Base-by-base conservation (phyloP, 2,113 vertebrate genomes). In the Rostratula benghalensis region DNA sequence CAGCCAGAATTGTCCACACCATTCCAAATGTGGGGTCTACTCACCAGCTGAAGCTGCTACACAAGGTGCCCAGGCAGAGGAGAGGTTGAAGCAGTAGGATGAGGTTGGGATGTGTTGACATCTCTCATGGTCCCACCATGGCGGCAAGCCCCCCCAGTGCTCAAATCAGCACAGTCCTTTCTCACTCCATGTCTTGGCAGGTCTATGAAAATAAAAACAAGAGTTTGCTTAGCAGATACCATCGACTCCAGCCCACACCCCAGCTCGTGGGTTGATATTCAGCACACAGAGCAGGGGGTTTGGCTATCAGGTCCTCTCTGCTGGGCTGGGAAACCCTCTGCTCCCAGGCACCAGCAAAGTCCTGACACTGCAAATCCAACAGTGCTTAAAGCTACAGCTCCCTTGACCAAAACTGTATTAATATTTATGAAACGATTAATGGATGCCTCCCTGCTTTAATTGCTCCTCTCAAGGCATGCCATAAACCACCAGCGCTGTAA, bases 391-490 rank as follows among this genome's bases (percentile, higher is more conserved):
- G 20, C 67, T 84, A 35, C 48, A 22, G 50, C 83, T 92, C 60
- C 88, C 92, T 67, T 65, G 74, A 10, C 82, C 82, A 71, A 69
- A 85, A 7, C 41, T 13, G 1, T 11, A n/a, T 93, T 61, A 93
- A 96, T 97, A 96, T 96, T 93, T 90, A 96, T 35, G 81, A 69
- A 79, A 54, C 0, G 7, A 83, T 95, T 93, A 87, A 33, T 22
- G 6, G 80, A 25, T n/a, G 5, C 43, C 56, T 77, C 63, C 68
- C 56, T 28, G 89, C 88, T 87, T 28, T 91, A 83, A 92, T 18
- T 37, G 51, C 80, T 73, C 69, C 93, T 90, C 57, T 11, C 7
- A 19, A 86, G 64, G 60, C 43, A 3, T 1, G 41, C 56, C 23
- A 9, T 41, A 67, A 94, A 59, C 84, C 71, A 33, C 2, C 6